Evolutionary conservation across 2,113 vertebrate species (phyloP), one percentile per base, ranked within the genome.

Genomic region (Ailuropoda melanoleuca): DNA sequence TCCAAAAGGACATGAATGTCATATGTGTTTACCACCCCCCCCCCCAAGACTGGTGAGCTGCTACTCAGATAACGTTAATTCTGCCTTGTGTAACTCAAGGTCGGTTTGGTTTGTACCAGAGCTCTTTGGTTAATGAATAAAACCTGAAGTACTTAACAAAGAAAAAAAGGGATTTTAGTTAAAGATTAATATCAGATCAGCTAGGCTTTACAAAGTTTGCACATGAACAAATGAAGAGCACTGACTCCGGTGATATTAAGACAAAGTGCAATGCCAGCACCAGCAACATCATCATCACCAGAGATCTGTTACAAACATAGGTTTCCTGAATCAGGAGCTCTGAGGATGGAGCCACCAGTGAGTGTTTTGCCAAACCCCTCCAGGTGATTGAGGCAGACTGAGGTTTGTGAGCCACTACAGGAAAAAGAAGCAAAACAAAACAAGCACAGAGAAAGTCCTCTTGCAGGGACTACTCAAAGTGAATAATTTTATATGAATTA

Each of bases 111-210:
- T 92, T 96, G 19, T 3, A 64, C 26, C 31, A 78, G 34, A 60
- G 56, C 34, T 60, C 56, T 84, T 93, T 88, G n/a, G 19, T 62
- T 83, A 84, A 90, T 95, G 72, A 86, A 55, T 64, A 87, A 87
- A 83, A 93, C 48, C 11, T 89, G n/a, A 92, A 75, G 31, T 60
- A 80, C 8, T 89, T 66, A 84, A 72, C 48, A 95, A 93, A 56
- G 17, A 3, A 6, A 31, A 68, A 50, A 70, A 58, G 3, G 26
- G 34, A 58, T 75, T 78, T 89, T 83, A 90, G 62, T 88, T 94
- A 77, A 92, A 90, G n/a, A 46, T 92, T 80, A 90, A 14, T 95
- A 77, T 56, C 77, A 83, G 14, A 64, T 85, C 53, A 85, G 8
- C 17, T 72, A 43, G 31, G 23, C 64, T 64, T 97, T 46, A 72